Conservation (phyloP, 2,113 vertebrate species). For the Brachionichthys hirsutus region DNA sequence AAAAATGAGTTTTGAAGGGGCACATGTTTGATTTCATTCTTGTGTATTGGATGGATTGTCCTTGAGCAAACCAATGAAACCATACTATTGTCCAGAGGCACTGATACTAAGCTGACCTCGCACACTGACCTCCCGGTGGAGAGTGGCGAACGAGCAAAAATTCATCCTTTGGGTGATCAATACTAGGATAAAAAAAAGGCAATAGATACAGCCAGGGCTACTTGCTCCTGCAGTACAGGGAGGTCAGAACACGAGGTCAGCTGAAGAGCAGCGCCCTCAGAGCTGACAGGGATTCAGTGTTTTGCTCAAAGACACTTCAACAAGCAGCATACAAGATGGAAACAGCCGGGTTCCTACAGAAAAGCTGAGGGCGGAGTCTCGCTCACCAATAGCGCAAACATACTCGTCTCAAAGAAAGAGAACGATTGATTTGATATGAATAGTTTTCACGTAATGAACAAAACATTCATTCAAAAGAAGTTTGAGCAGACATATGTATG, state of each 20-base stretch:
- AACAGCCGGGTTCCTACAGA: neutral
- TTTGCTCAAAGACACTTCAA: conserved; percentile 59
- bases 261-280: conserved; percentile 5
- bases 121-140: conserved; percentile 31
- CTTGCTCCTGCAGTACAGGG: conserved; percentile 14
- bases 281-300: conserved; percentile 34
- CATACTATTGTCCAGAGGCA: conserved; percentile 32
- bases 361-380: conserved; percentile 9
- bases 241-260: conserved; percentile 61
- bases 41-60: conserved; percentile 14
- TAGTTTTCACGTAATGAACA: conserved; percentile 2
- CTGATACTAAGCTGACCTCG: conserved; percentile 45
- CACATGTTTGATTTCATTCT: conserved; percentile 21
- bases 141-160: conserved; percentile 12
- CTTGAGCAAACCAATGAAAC: conserved; percentile 32
- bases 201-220: conserved; percentile 22
- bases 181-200: conserved; percentile 21
- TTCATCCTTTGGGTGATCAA: conserved; percentile 59
- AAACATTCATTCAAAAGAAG: too few relatives aligned
- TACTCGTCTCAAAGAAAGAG: conserved; percentile 7
- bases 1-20: conserved; percentile 2
- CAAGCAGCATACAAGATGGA: conserved; percentile 1
- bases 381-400: neutral
- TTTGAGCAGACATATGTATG: neutral
- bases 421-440: neutral